Base-by-base conservation (phyloP, 92 coral and sea anemone genomes). In the Actinostola sp. region DNA sequence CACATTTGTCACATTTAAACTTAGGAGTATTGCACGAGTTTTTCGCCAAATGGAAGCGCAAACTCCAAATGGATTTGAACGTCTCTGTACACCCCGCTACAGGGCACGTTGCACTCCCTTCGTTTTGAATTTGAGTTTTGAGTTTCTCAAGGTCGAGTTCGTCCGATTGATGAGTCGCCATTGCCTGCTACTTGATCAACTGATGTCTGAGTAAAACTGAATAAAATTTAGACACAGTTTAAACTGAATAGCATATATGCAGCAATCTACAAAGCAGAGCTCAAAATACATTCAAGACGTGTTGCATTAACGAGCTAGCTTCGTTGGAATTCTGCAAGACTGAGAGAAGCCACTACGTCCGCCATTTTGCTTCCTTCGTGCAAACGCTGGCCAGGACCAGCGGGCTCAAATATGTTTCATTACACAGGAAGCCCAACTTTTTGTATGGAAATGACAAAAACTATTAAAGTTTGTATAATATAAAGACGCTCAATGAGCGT, bases 11-110 rank as follows among this genome's bases (percentile, higher is more conserved):
- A 61, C 96, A 90, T 21, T 84, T 82, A 57, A 90, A 90, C 53
- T 69, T 79, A 3, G 75, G 51, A 0, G 36, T 36, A 15, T 73
- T 52, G 41, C 83, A 77, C 29, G 32, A 71, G n/a, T 82, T 68
- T 21, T 72, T 85, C 28, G 79, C 82, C 44, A 90, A 50, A 54
- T 90, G 97, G 36, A 82, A 87, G 30, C 84, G 88, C 42, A 90
- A 63, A 2, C 97, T 92, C 89, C 92, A 87, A 3, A 90, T 67
- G 31, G 97, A 90, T 17, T 77, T 90, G 86, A 90, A 90, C 66
- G 82, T 89, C 45, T 80, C 78, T 28, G 42, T 15, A 54, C 97
- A 90, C 21, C 76, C 84, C 29, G 49, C 57, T 0, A 32, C 24
- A 10, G 97, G 97, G 43, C 97, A 90, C 3, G 44, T 24, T 13